Conservation (phyloP, 1,140 invertebrate species). For the Ericerus pela region DNA sequence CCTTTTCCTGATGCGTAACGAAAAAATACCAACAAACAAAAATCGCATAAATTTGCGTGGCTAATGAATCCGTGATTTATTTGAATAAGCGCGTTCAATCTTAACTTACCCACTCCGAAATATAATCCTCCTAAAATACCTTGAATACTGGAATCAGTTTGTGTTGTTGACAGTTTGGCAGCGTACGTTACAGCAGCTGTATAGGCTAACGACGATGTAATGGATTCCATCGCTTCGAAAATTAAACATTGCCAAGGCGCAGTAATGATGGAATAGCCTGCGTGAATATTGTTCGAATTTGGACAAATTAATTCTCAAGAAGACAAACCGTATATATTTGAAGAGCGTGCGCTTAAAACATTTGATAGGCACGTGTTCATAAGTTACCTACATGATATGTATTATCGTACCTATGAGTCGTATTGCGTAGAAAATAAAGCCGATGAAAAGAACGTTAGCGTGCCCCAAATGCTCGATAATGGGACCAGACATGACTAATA, state of each 20-base stretch:
- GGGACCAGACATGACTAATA: conserved; percentile 58
- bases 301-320: no score
- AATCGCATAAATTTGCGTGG: background rate
- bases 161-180: conserved; percentile 56
- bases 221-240: conserved; percentile 68
- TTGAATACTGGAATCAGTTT: conserved; percentile 66
- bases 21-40: background rate
- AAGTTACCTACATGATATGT: no score
- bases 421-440: conserved; percentile 59
- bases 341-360: no score
- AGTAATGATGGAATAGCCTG: conserved; percentile 64
- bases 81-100: background rate
- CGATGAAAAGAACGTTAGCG: conserved; percentile 65
- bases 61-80: background rate
- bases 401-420: conserved; percentile 47
- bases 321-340: no score
- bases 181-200: conserved; percentile 70
- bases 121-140: conserved; percentile 65
- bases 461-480: conserved; percentile 65
- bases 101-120: conserved; percentile 54
- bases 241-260: conserved; percentile 65
- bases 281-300: background rate
- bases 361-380: no score
- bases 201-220: conserved; percentile 67
- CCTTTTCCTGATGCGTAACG: conserved; percentile 45